phyloP scores from a whole-genome alignment of 2,113 vertebrate genomes.

The Morone saxatilis region DNA sequence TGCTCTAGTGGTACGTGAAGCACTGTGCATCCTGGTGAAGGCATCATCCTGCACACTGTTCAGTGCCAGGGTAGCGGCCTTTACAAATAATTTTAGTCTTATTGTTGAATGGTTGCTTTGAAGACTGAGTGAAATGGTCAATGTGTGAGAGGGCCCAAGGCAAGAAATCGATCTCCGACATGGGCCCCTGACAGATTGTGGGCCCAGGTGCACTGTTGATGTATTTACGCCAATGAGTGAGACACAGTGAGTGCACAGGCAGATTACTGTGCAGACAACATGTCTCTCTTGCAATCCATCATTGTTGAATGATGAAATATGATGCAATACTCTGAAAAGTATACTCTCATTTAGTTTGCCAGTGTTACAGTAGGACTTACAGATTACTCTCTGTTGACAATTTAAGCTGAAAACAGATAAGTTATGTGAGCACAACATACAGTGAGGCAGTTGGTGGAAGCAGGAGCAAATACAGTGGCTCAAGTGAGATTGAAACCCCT shows the following conservation, averaged over 20 bases:
- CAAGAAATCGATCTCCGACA: no score
- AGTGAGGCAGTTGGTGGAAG: conserved; percentile 14
- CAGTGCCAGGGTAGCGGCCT: no score
- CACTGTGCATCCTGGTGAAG: no score
- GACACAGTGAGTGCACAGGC: background rate
- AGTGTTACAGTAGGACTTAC: background rate
- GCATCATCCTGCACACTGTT: no score
- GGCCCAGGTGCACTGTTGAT: no score
- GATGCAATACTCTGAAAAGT: conserved; percentile 19
- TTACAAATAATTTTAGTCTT: no score
- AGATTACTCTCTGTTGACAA: conserved; percentile 1
- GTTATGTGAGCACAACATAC: conserved; percentile 11
- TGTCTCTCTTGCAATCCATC: background rate
- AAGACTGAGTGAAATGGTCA: no score
- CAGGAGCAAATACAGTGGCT: background rate
- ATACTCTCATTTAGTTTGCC: conserved; percentile 1
- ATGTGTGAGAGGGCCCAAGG: no score
- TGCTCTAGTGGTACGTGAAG: no score
- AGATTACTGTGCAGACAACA: conserved; percentile 28
- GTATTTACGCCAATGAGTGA: no score
- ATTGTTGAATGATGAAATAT: conserved; percentile 40
- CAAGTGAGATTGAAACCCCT: background rate
- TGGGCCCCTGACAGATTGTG: no score
- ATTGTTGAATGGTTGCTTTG: no score
- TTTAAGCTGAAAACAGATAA: conserved; percentile 27